phyloP scores from a whole-genome alignment of 2,888 invertebrate species.

The Argyresthia goedartella region DNA sequence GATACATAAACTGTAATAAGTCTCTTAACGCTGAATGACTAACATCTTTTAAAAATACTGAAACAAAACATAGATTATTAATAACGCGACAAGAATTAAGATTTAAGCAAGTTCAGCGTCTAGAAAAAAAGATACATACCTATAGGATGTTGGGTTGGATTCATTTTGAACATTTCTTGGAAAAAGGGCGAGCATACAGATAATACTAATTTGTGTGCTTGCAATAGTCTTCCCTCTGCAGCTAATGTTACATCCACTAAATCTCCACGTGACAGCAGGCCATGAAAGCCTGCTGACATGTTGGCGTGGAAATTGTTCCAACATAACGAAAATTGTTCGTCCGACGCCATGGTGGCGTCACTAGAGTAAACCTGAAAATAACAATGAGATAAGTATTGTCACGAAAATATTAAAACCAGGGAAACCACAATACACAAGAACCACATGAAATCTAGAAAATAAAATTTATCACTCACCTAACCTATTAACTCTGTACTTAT shows the following conservation, averaged over 20 bases:
- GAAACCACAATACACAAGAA: background rate
- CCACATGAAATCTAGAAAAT: background rate
- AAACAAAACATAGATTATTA: slow-evolving; percentile 30
- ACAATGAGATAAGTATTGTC: background rate
- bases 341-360: slow-evolving; percentile 75
- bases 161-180: slow-evolving; percentile 80
- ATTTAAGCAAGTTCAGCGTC: background rate
- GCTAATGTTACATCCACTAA: slow-evolving; percentile 79
- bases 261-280: slow-evolving; percentile 77
- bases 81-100: slow-evolving; percentile 11
- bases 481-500: slow-evolving; percentile 62
- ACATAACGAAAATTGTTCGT: slow-evolving; percentile 80
- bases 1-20: slow-evolving; percentile 80
- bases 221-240: slow-evolving; percentile 78
- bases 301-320: slow-evolving; percentile 84
- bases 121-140: slow-evolving; percentile 44
- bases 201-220: slow-evolving; percentile 79
- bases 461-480: slow-evolving; percentile 36
- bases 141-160: slow-evolving; percentile 77
- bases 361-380: slow-evolving; percentile 41
- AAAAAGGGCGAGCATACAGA: slow-evolving; percentile 82
- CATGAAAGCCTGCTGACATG: slow-evolving; percentile 79
- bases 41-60: slow-evolving; percentile 79
- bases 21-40: slow-evolving; percentile 78
- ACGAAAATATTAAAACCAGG: background rate